Evolutionary conservation across 2,888 invertebrate genomes (phyloP).

Genomic region (Lordiphosa andalusiaca): DNA sequence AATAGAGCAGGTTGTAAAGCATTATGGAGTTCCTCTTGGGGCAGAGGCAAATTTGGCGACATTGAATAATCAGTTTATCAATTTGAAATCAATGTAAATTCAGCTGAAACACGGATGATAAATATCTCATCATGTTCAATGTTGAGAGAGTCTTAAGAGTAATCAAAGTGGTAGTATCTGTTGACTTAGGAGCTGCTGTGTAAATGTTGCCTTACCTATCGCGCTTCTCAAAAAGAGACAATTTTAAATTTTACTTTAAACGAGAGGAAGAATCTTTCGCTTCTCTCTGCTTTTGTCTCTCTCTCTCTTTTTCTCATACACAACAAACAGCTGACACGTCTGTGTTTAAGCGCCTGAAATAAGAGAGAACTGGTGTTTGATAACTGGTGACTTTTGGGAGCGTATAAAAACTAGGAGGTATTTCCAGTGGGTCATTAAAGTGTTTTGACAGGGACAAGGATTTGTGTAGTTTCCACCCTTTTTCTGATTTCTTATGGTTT

Average conservation of each 20-base stretch:
- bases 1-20: not conserved
- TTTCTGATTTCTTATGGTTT: too few species aligned
- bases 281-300: conserved; percentile 49
- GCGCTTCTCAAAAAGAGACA: conserved; percentile 57
- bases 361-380: conserved; percentile 96
- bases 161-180: conserved; percentile 64
- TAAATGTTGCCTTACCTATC: conserved; percentile 79
- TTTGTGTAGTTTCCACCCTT: too few species aligned
- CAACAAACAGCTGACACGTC: conserved; percentile 58
- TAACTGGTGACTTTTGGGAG: conserved; percentile 72
- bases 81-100: conserved; percentile 82
- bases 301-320: conserved; percentile 44
- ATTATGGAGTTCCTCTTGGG: not conserved
- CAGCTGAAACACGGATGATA: conserved; percentile 84
- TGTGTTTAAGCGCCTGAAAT: conserved; percentile 85
- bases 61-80: conserved; percentile 77
- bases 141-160: conserved; percentile 32
- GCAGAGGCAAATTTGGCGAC: conserved; percentile 34
- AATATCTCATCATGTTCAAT: conserved; percentile 76
- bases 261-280: conserved; percentile 51
- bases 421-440: not conserved
- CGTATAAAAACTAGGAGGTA: conserved; percentile 2
- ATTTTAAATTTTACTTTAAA: conserved; percentile 54
- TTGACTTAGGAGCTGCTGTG: conserved; percentile 64
- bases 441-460: too few species aligned